These are phyloP conservation scores for Maniola jurtina DNA, from an alignment of 1,140 invertebrate genomes.

Conservation along the genomic window DNA sequence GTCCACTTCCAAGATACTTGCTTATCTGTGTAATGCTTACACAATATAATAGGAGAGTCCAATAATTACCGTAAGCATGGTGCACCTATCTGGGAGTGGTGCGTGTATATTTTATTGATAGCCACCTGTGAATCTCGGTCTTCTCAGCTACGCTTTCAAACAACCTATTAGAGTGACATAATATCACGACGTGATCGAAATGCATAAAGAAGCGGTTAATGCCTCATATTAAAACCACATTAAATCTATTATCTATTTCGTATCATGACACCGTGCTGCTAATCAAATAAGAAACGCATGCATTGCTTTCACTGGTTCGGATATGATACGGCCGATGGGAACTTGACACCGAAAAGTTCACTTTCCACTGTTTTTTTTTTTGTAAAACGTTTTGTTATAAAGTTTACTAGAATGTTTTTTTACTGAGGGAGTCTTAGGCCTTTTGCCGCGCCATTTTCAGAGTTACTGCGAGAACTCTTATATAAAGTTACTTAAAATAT, in stretches of 20 bases:
- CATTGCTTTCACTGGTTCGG: constrained; percentile 22
- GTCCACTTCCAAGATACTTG: too few relatives aligned
- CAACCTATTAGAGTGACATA: constrained; percentile 27
- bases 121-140: constrained; percentile 22
- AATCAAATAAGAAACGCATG: constrained; percentile 20
- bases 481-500: too few relatives aligned
- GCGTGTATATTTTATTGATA: constrained; percentile 15
- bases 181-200: constrained; percentile 29
- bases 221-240: constrained; percentile 28
- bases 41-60: neutral
- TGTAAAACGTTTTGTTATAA: neutral
- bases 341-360: constrained; percentile 1
- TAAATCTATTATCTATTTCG: constrained; percentile 22
- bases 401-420: too few relatives aligned
- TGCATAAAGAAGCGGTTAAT: constrained; percentile 29
- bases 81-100: constrained; percentile 7
- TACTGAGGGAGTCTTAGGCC: too few relatives aligned
- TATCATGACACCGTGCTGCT: constrained; percentile 20
- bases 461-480: too few relatives aligned
- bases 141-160: constrained; percentile 21
- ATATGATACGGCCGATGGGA: neutral
- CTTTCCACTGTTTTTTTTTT: constrained; percentile 3
- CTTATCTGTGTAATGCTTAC: neutral
- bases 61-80: neutral
- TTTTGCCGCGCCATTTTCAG: too few relatives aligned